phyloP scores from a whole-genome alignment of 2,888 invertebrate species.

The Ceraclea dissimilis region DNA sequence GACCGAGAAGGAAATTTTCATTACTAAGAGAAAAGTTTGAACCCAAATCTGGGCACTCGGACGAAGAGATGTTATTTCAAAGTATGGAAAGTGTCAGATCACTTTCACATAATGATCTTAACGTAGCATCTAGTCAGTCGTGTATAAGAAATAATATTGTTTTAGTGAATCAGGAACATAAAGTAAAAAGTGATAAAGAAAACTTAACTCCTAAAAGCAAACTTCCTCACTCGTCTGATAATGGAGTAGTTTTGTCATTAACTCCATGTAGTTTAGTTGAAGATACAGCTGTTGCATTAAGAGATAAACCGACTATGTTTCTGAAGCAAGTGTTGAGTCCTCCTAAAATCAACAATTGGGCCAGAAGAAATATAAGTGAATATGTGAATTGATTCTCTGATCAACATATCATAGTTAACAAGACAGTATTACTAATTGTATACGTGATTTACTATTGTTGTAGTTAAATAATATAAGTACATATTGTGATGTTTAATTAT shows the following conservation, averaged over 20 bases:
- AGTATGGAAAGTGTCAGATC: slow-evolving; percentile 33
- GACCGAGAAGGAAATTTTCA: slow-evolving; percentile 52
- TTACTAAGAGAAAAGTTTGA: slow-evolving; percentile 52
- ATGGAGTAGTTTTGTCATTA: slow-evolving; percentile 25
- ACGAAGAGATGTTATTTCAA: slow-evolving; percentile 43
- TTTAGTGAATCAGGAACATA: slow-evolving; percentile 18
- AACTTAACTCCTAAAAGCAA: slow-evolving; percentile 28
- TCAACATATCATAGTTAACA: too few relatives aligned
- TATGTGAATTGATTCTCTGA: slow-evolving; percentile 7
- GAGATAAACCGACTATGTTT: slow-evolving; percentile 48
- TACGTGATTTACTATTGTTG: too few relatives aligned
- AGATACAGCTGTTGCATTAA: slow-evolving; percentile 32
- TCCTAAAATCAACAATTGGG: slow-evolving; percentile 45
- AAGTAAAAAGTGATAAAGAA: slow-evolving; percentile 28
- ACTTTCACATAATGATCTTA: slow-evolving; percentile 23
- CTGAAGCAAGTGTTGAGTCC: slow-evolving; percentile 52
- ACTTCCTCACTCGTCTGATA: slow-evolving; percentile 9
- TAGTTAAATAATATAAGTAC: too few relatives aligned
- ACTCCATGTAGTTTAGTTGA: slow-evolving; percentile 25
- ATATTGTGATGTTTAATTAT: too few relatives aligned
- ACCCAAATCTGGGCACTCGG: slow-evolving; percentile 42
- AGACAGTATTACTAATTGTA: too few relatives aligned
- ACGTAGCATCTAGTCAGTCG: slow-evolving; percentile 28
- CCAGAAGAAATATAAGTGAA: slow-evolving; percentile 26
- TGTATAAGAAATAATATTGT: slow-evolving; percentile 17